These are phyloP conservation scores for Itoplectis maculator DNA, from an alignment of 2,888 invertebrate genomes.

Conservation along the genomic window DNA sequence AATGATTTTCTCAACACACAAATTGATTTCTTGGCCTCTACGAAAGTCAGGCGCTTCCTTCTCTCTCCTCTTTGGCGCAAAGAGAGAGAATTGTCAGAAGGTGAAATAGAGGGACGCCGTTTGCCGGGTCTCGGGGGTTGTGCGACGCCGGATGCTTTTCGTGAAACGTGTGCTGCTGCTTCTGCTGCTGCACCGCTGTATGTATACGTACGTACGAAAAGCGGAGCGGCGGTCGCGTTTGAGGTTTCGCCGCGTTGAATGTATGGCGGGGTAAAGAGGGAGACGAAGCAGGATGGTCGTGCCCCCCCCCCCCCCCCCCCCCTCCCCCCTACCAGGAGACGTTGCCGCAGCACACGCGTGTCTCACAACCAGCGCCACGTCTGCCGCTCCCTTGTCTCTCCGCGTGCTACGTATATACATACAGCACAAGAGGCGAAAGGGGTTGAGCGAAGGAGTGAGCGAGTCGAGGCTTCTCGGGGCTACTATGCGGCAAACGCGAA, in stretches of 20 bases:
- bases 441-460: conserved; percentile 42
- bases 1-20: conserved; percentile 56
- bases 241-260: conserved; percentile 67
- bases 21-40: conserved; percentile 51
- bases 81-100: conserved; percentile 69
- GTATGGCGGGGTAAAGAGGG: not conserved
- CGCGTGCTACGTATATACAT: conserved; percentile 38
- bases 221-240: conserved; percentile 71
- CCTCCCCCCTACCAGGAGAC: conserved; percentile 42
- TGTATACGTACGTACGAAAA: conserved; percentile 67
- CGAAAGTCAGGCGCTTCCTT: conserved; percentile 17
- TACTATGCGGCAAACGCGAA: conserved; percentile 73
- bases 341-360: conserved; percentile 61
- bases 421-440: conserved; percentile 41
- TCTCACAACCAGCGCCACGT: conserved; percentile 46
- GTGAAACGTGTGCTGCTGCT: conserved; percentile 63
- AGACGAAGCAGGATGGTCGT: conserved; percentile 25
- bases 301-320: too few relatives aligned
- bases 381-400: not conserved
- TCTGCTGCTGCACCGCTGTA: not conserved
- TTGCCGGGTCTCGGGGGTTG: conserved; percentile 55
- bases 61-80: too few relatives aligned
- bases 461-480: conserved; percentile 56
- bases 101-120: conserved; percentile 70
- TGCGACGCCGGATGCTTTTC: conserved; percentile 69